Base-by-base conservation (phyloP, 1,140 invertebrate species). In the Brachionus asplanchnoidis region DNA sequence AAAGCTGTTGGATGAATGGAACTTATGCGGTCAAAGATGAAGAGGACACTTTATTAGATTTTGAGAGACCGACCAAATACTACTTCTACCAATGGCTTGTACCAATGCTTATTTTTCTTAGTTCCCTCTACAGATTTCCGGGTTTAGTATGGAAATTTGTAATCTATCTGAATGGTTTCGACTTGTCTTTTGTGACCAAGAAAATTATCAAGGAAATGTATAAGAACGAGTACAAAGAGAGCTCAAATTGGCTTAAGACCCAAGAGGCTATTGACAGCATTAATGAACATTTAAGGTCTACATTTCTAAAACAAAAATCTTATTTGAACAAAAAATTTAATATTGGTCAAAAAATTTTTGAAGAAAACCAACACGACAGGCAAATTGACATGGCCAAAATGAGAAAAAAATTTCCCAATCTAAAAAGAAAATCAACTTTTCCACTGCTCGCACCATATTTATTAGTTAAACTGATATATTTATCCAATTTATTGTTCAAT, bases 71-170 rank as follows among this genome's bases (percentile, higher is more conserved):
- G 9, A 50, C 17, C 4, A 26, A 8, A 77, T 56, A 75, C 23
- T 87, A 87, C 28, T 89, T 88, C 85, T 89, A 89, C 86, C 88
- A 89, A 86, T 89, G 88, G 88, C 87, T 89, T 44, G 87, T 88
- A n/a, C 87, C 88, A 56, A 87, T 89, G n/a, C 85, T 89, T 1
- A 86, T 88, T n/a, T 87, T 88, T 84, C 86, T 87, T 87, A 87
- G 88, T 5, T 87, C 88, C 60, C 79, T 89, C 1, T 89, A 88
- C 86, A 88, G 88, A 84, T 85, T 87, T 6, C 88, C 88, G 2
- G 86, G 86, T 68, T 77, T 88, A 20, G 66, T 88, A 1, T 89
- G 88, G 88, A 86, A 46, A 8, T 65, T 82, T 42, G 40, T 82
- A 8, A 60, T 82, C 23, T 40, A 65, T 60, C 42, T 82, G 6